A percentile compares a stretch with the other conserved stretches of the same genome.
Conservation (phyloP, 2,888 invertebrate species). For the Drosophila meridionalis region DNA sequence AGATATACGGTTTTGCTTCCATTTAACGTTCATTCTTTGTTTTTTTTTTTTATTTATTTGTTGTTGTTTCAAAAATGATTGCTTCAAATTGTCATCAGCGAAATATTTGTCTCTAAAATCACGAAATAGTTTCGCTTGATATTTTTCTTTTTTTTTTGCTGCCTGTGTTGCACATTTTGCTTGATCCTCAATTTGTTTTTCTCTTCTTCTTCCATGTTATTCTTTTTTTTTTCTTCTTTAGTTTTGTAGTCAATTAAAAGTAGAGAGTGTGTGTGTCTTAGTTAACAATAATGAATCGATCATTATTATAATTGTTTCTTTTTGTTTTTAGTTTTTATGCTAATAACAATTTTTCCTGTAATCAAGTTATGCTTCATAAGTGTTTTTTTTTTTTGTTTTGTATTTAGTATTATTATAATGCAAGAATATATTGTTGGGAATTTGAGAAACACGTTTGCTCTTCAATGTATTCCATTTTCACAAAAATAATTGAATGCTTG, state of each 20-base stretch:
- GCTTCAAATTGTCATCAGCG: constrained; percentile 84
- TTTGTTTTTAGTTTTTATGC: constrained; percentile 47
- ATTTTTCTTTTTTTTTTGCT: constrained; percentile 38
- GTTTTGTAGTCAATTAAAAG: constrained; percentile 33
- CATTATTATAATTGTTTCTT: constrained; percentile 35
- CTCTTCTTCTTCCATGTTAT: background rate
- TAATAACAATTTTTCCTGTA: constrained; percentile 82
- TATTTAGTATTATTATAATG: constrained; percentile 27
- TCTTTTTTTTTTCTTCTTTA: constrained; percentile 22
- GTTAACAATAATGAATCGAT: constrained; percentile 55
- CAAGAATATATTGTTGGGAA: constrained; percentile 22
- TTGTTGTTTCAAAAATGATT: constrained; percentile 82
- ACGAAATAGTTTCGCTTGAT: constrained; percentile 83
- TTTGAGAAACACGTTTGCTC: constrained; percentile 11
- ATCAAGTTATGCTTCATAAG: constrained; percentile 82
- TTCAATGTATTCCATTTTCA: background rate
- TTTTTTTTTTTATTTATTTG: constrained; percentile 44
- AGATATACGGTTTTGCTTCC: constrained; percentile 67
- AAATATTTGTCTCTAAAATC: constrained; percentile 84
- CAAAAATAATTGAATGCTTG: constrained; percentile 15
- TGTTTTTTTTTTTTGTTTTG: constrained; percentile 19
- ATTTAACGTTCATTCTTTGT: constrained; percentile 45
- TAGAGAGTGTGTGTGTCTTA: constrained; percentile 55
- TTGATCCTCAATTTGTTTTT: constrained; percentile 58
- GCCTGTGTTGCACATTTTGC: constrained; percentile 61